phyloP scores from a whole-genome alignment of 2,888 invertebrate genomes.

The Trichopria drosophilae region DNA sequence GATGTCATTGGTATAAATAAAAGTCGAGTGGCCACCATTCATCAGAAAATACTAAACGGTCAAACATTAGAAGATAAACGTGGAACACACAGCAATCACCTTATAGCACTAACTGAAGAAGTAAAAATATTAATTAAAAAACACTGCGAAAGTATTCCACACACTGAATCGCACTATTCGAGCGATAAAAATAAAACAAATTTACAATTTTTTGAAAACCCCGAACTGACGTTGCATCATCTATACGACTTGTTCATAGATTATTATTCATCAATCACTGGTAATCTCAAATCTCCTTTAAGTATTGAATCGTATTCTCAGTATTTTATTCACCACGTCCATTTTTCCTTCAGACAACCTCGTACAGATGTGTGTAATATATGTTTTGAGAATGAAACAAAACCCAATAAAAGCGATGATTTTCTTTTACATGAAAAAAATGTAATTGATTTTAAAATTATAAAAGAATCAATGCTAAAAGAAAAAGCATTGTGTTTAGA shows the following conservation, averaged over 20 bases:
- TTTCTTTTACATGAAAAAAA: neutral
- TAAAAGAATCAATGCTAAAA: constrained; percentile 6
- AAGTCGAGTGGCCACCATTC: constrained; percentile 4
- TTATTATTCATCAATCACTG: constrained; percentile 4
- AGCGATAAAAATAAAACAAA: neutral
- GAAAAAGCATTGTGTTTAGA: neutral
- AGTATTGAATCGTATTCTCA: constrained; percentile 12
- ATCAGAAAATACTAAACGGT: constrained; percentile 10
- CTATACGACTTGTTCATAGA: constrained; percentile 1
- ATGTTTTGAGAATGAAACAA: constrained; percentile 3
- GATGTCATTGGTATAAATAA: constrained; percentile 6
- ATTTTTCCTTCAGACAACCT: constrained; percentile 17
- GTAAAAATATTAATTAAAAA: constrained; percentile 1
- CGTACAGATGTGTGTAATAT: constrained; percentile 5
- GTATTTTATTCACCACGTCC: constrained; percentile 23
- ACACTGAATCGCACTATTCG: neutral
- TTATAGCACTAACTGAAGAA: neutral
- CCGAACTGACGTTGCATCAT: neutral
- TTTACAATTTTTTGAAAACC: constrained; percentile 4
- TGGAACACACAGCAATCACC: constrained; percentile 8
- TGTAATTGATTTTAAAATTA: neutral
- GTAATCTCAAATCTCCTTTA: constrained; percentile 5
- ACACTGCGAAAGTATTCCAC: constrained; percentile 5
- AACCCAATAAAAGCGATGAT: neutral
- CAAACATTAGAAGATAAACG: constrained; percentile 4